Evolutionary conservation across 2,888 invertebrate genomes (phyloP).

Genomic region (Vesta saturnalis): DNA sequence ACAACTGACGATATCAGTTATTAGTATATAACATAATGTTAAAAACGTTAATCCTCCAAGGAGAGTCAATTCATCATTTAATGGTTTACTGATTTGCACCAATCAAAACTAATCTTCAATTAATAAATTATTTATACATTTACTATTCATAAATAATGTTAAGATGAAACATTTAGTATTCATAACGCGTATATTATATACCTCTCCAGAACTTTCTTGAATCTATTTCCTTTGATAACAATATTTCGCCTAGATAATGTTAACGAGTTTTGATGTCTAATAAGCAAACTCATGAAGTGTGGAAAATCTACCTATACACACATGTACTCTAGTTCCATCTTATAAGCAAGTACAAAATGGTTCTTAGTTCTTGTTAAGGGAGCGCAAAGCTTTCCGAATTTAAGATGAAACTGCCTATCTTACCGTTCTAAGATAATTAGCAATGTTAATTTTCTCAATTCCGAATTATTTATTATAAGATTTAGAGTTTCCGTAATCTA

Average conservation of each 20-base stretch:
- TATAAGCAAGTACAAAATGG: conserved; percentile 15
- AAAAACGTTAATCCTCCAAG: too few species aligned
- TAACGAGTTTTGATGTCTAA: conserved; percentile 13
- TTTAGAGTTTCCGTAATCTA: conserved; percentile 28
- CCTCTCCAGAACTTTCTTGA: background rate
- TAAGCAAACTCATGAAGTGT: conserved; percentile 11
- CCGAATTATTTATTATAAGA: conserved; percentile 39
- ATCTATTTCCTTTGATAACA: conserved; percentile 1
- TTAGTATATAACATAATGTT: too few species aligned
- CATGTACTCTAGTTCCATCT: conserved; percentile 9
- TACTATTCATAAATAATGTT: too few species aligned
- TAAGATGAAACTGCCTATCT: conserved; percentile 15
- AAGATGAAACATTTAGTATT: background rate
- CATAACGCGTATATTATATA: background rate
- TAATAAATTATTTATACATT: too few species aligned
- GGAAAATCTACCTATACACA: conserved; percentile 7
- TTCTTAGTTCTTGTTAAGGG: conserved; percentile 11
- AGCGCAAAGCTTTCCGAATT: conserved; percentile 27
- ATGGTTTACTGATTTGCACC: too few species aligned
- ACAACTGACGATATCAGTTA: too few species aligned
- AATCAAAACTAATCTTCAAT: too few species aligned
- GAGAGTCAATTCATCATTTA: too few species aligned
- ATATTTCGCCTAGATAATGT: conserved; percentile 9
- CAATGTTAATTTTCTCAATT: conserved; percentile 37
- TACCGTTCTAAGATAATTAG: conserved; percentile 30